Evolutionary conservation across 2,888 invertebrate genomes (phyloP), one percentile per base, ranked within the genome.

Genomic region (Aquatica leii): DNA sequence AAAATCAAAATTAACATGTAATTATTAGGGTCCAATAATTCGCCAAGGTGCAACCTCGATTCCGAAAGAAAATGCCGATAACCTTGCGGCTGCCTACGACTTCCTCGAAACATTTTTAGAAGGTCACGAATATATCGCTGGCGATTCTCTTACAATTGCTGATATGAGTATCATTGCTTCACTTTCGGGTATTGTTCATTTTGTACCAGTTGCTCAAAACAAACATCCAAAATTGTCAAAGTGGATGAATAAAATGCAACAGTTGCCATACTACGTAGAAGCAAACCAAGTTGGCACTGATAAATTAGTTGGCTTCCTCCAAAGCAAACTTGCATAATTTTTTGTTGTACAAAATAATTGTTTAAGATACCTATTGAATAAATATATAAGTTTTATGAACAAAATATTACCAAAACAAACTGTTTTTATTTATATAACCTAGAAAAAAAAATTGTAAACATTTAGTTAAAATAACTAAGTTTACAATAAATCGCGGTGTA

Each of bases 131-230:
- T 88, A 83, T 76, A 75, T 86, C 41, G 85, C 86, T 14, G 84
- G 83, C 0, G 80, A 85, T 50, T 71, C 79, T 14, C 72, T 85
- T 50, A 86, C 87, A 2, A 78, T 87, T 53, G 86, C 86, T 6
- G 87, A 87, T 71, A 75, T 86, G 43, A 78, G 81, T 11, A 76
- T 83, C 20, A 78, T 81, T n/a, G 75, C 83, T 6, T 74, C 77
- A 0, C 66, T 81, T 2, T 73, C 80, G 0, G 73, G 76, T 1
- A 54, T 80, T 3, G 66, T 71, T 4, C 69, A 76, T 34, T 60
- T 82, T 11, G 53, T 78, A 1, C 77, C 80, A 8, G 52, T 82
- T 5, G 76, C 53, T 4, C 35, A 57, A 46, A 54, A 62, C 18
- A 59, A 59, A 57, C 59, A 64, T 54, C 57, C 62, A 11, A 74